Evolutionary conservation across 64 coral and sea anemone genomes (phyloP).

Genomic region (Pocillopora verrucosa): DNA sequence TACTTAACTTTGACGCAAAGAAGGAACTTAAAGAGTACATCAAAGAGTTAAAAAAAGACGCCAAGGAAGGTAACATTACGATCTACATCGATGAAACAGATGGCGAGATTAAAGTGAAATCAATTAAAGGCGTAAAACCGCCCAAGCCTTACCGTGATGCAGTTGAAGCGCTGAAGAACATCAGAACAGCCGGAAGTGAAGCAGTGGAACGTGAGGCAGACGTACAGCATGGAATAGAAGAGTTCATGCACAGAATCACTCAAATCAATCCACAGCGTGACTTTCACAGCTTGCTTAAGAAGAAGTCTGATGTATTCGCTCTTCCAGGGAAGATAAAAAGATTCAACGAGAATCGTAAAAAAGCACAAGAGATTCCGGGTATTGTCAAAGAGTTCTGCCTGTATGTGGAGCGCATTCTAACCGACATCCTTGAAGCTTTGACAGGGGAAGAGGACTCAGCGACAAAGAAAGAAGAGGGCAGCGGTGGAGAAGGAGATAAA

Average conservation of each 20-base stretch:
- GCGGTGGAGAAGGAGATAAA: conserved; percentile 20
- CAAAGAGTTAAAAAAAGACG: conserved; percentile 77
- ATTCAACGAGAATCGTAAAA: conserved; percentile 84
- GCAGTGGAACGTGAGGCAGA: conserved; percentile 55
- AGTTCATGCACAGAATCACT: no score
- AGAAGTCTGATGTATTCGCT: no score
- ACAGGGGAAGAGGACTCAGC: conserved; percentile 53
- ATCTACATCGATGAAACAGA: conserved; percentile 76
- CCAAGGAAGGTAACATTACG: conserved; percentile 76
- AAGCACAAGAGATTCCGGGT: conserved; percentile 71
- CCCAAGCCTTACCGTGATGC: conserved; percentile 79
- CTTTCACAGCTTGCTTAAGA: no score
- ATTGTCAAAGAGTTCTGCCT: conserved; percentile 67
- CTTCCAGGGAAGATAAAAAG: no score
- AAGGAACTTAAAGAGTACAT: conserved; percentile 78
- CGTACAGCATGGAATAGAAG: conserved; percentile 58
- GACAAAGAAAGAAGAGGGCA: conserved; percentile 27
- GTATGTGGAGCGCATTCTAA: conserved; percentile 57
- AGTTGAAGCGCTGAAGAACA: conserved; percentile 57
- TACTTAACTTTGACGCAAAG: conserved; percentile 62
- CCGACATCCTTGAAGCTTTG: conserved; percentile 61
- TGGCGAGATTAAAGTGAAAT: conserved; percentile 71
- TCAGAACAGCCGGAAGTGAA: conserved; percentile 50
- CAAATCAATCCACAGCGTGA: no score
- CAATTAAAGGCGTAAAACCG: conserved; percentile 68